Conservation (phyloP, 2,888 invertebrate genomes). For the Epinotia nisella region DNA sequence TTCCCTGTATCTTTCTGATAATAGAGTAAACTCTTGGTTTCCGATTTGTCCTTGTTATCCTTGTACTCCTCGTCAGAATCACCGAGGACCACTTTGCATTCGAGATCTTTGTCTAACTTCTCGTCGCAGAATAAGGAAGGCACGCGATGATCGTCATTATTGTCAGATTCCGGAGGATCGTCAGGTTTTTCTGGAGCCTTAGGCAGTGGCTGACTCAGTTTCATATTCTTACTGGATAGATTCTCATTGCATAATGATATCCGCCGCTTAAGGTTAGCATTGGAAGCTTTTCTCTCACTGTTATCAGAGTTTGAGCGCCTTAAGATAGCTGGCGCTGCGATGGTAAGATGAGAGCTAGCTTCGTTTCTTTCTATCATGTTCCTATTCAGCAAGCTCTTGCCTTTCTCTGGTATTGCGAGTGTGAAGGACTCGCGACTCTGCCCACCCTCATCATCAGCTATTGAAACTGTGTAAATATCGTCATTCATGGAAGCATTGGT, state of each 20-base stretch:
- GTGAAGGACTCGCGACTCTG: slow-evolving; percentile 74
- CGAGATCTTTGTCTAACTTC: slow-evolving; percentile 77
- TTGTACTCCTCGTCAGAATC: slow-evolving; percentile 77
- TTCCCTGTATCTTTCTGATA: slow-evolving; percentile 59
- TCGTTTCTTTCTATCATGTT: slow-evolving; percentile 71
- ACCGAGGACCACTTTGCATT: slow-evolving; percentile 63
- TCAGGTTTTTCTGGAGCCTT: slow-evolving; percentile 56
- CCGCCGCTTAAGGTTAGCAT: slow-evolving; percentile 72
- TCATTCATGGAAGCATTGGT: slow-evolving; percentile 82
- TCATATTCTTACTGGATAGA: slow-evolving; percentile 62
- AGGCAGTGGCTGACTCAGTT: slow-evolving; percentile 53
- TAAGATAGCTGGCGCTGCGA: slow-evolving; percentile 79
- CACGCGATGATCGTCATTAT: slow-evolving; percentile 76
- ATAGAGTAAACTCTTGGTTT: slow-evolving; percentile 56
- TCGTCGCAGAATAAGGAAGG: slow-evolving; percentile 82
- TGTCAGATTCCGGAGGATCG: slow-evolving; percentile 58
- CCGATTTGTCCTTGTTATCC: slow-evolving; percentile 54
- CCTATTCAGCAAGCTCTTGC: slow-evolving; percentile 75
- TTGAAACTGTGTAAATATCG: slow-evolving; percentile 82
- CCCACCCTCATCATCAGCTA: slow-evolving; percentile 78
- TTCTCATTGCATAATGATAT: slow-evolving; percentile 78
- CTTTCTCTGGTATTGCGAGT: slow-evolving; percentile 78
- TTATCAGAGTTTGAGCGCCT: slow-evolving; percentile 81
- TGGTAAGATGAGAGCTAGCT: slow-evolving; percentile 58
- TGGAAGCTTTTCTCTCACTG: slow-evolving; percentile 70